Percentiles rank a stretch among this genome's conserved stretches.
phyloP scores from a whole-genome alignment of 2,113 vertebrate species.

The Pygoscelis adeliae region DNA sequence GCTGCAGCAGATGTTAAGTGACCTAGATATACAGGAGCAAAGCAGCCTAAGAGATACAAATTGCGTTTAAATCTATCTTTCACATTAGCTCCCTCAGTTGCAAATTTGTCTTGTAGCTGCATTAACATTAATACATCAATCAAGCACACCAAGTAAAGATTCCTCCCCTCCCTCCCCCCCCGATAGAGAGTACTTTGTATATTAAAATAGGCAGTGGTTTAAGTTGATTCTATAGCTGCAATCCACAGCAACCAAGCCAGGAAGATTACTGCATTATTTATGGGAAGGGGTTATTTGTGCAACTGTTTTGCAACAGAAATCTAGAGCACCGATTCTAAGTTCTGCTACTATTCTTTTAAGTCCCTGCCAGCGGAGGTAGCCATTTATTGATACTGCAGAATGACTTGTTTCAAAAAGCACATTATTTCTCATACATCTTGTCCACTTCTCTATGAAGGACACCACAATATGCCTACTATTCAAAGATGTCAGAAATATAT shows the following conservation, averaged over 20 bases:
- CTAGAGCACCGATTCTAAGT: constrained; percentile 25
- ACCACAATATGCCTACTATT: background rate
- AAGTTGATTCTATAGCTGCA: constrained; percentile 40
- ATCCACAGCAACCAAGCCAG: constrained; percentile 25
- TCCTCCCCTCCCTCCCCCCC: accelerated
- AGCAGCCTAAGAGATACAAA: constrained; percentile 41
- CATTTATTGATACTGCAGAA: background rate
- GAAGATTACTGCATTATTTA: constrained; percentile 64
- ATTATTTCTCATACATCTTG: background rate
- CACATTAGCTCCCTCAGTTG: background rate
- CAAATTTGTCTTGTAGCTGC: constrained; percentile 13
- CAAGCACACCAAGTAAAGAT: background rate
- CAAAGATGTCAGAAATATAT: background rate
- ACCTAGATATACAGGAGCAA: constrained; percentile 54
- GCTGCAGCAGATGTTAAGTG: constrained; percentile 15
- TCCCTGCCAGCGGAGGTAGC: background rate
- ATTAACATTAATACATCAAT: constrained; percentile 50
- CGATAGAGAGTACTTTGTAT: background rate
- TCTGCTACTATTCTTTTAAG: constrained; percentile 9
- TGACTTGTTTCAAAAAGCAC: background rate
- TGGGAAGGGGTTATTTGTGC: constrained; percentile 55
- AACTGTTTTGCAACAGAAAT: constrained; percentile 54
- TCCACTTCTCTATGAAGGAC: background rate
- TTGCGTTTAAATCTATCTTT: constrained; percentile 25
- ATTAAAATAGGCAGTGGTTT: constrained; percentile 26